A percentile compares a stretch with the other conserved stretches of the same genome.
phyloP scores from a whole-genome alignment of 1,140 invertebrate genomes.

The Spodoptera litura region DNA sequence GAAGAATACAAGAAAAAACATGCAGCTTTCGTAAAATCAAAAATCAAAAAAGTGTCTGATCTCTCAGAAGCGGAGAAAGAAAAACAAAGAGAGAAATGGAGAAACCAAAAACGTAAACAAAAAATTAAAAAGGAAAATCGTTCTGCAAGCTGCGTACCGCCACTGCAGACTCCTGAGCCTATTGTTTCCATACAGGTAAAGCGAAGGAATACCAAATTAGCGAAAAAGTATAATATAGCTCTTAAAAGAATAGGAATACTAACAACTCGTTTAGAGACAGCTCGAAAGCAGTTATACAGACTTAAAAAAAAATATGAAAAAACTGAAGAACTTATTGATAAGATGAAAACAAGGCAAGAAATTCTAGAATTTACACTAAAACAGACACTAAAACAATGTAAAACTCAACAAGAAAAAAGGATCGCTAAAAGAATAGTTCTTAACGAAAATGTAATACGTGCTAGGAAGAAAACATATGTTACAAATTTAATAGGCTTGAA shows the following conservation, averaged over 20 bases:
- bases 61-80: background rate
- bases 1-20: constrained; percentile 1
- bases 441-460: background rate
- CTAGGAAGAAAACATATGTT: background rate
- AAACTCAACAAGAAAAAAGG: background rate
- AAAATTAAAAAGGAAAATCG: background rate
- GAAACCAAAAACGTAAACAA: background rate
- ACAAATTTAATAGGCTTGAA: background rate
- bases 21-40: background rate
- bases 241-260: constrained; percentile 5
- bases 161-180: background rate
- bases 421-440: background rate
- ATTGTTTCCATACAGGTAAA: background rate
- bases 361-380: background rate
- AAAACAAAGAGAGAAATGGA: background rate
- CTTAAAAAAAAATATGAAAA: too few species aligned
- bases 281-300: background rate
- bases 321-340: background rate
- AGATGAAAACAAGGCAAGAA: constrained; percentile 4
- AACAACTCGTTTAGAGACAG: background rate
- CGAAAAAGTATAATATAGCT: background rate
- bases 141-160: background rate
- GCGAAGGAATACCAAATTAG: background rate
- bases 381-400: background rate
- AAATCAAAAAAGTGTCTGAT: background rate